These are phyloP conservation scores for Aphelenchoides bicaudatus DNA, from an alignment of 2,888 invertebrate genomes.

Conservation along the genomic window DNA sequence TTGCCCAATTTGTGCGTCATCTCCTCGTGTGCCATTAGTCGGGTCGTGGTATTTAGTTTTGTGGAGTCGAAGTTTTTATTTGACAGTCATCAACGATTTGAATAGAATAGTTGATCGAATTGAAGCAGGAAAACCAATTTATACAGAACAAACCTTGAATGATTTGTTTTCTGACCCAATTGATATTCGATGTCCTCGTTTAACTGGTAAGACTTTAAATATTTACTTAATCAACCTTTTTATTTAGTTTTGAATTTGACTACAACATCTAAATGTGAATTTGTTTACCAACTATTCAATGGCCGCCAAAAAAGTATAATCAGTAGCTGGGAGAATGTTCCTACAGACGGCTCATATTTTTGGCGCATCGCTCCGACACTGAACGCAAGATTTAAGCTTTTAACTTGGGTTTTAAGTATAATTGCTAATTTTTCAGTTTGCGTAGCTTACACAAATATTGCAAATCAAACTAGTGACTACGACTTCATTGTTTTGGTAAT, in stretches of 20 bases:
- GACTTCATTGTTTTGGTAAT: slow-evolving; percentile 34
- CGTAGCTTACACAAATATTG: slow-evolving; percentile 21
- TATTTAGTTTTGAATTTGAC: slow-evolving; percentile 27
- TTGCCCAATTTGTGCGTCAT: slow-evolving; percentile 21
- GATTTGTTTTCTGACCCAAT: slow-evolving; percentile 32
- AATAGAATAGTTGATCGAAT: slow-evolving; percentile 31
- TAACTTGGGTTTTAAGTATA: not conserved
- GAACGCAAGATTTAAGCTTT: slow-evolving; percentile 10
- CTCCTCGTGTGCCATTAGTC: slow-evolving; percentile 20
- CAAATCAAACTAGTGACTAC: slow-evolving; percentile 6
- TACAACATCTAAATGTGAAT: slow-evolving; percentile 31
- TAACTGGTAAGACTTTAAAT: slow-evolving; percentile 26
- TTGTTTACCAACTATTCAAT: slow-evolving; percentile 26
- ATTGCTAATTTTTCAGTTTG: slow-evolving; percentile 16
- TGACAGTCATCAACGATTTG: slow-evolving; percentile 29
- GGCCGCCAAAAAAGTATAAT: slow-evolving; percentile 31
- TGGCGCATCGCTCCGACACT: slow-evolving; percentile 33
- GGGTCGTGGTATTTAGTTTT: slow-evolving; percentile 35
- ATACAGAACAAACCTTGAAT: slow-evolving; percentile 17
- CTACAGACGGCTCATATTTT: slow-evolving; percentile 25
- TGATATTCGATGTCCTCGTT: slow-evolving; percentile 26
- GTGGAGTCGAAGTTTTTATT: slow-evolving; percentile 32
- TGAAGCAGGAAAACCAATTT: slow-evolving; percentile 23
- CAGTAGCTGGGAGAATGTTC: slow-evolving; percentile 24
- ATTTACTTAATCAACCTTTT: not conserved